phyloP scores from a whole-genome alignment of 2,797 vertebrate species.

The Amniataba percoides region DNA sequence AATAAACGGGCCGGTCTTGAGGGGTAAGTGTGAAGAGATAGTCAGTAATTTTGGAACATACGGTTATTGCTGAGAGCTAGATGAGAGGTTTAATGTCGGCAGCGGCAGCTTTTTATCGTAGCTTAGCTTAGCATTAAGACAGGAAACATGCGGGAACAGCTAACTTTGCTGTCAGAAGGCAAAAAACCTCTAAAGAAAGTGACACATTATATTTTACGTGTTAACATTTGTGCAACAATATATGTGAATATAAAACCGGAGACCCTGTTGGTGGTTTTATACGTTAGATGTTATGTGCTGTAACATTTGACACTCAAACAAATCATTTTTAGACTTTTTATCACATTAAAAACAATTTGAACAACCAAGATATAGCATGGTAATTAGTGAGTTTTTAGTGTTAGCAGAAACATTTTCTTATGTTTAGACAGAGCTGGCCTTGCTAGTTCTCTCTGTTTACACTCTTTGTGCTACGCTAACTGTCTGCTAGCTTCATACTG shows the following conservation, averaged over 20 bases:
- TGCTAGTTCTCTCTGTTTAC: not conserved
- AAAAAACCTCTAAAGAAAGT: not conserved
- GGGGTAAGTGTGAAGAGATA: not conserved
- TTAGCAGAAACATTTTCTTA: not conserved
- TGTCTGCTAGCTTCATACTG: not conserved
- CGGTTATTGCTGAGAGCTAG: not conserved
- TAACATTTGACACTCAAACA: not conserved
- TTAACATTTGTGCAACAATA: not conserved
- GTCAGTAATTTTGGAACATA: not conserved
- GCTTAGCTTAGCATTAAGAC: not conserved
- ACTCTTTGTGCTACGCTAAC: slow-evolving; percentile 3
- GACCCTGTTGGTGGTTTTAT: not conserved
- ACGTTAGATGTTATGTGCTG: not conserved
- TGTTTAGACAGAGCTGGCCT: not conserved
- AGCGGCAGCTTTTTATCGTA: no score
- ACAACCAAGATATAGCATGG: not conserved
- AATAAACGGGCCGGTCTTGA: not conserved
- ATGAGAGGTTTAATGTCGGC: not conserved
- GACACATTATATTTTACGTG: not conserved
- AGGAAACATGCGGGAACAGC: not conserved
- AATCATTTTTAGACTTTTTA: not conserved
- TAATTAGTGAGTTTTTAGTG: not conserved
- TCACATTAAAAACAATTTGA: not conserved
- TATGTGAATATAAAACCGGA: not conserved
- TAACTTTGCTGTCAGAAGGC: not conserved